A percentile compares a stretch with the other conserved stretches of the same genome.
phyloP scores from a whole-genome alignment of 2,888 invertebrate species.

The Hirtodrosophila histrioides region DNA sequence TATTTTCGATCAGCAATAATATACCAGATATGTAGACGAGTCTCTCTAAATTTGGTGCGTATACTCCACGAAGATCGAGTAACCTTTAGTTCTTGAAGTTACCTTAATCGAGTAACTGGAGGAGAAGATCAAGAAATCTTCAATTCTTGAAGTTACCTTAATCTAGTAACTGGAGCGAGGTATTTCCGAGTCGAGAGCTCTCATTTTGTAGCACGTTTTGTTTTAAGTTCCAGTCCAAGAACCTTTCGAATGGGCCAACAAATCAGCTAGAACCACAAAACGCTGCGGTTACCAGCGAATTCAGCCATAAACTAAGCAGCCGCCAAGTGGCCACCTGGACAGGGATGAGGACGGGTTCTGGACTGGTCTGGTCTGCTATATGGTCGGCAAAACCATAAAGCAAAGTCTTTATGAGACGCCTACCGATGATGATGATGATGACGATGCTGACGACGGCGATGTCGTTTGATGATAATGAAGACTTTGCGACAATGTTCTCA shows the following conservation, averaged over 20 bases:
- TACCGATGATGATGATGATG: conserved; percentile 33
- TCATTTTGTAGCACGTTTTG: background rate
- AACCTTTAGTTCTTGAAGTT: no score
- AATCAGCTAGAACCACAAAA: conserved; percentile 63
- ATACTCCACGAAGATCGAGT: no score
- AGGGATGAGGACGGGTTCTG: background rate
- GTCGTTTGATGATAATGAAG: conserved; percentile 69
- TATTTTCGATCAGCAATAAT: no score
- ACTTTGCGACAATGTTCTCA: conserved; percentile 59
- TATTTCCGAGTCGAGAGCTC: background rate
- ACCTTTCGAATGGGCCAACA: conserved; percentile 61
- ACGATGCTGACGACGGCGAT: conserved; percentile 28
- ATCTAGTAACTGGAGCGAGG: background rate
- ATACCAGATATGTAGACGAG: no score
- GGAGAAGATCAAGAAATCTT: no score
- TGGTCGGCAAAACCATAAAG: conserved; percentile 54
- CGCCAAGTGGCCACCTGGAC: conserved; percentile 39
- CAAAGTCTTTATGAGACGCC: conserved; percentile 64
- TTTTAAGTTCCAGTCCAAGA: conserved; percentile 23
- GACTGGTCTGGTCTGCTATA: conserved; percentile 18
- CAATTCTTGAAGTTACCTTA: no score
- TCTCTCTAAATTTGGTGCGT: no score
- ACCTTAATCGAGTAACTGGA: no score
- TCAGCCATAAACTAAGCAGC: conserved; percentile 54
- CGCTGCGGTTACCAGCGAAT: conserved; percentile 51